Evolutionary conservation across 2,797 vertebrate genomes (phyloP), one percentile per base, ranked within the genome.

Genomic region (Micromesistius poutassou): DNA sequence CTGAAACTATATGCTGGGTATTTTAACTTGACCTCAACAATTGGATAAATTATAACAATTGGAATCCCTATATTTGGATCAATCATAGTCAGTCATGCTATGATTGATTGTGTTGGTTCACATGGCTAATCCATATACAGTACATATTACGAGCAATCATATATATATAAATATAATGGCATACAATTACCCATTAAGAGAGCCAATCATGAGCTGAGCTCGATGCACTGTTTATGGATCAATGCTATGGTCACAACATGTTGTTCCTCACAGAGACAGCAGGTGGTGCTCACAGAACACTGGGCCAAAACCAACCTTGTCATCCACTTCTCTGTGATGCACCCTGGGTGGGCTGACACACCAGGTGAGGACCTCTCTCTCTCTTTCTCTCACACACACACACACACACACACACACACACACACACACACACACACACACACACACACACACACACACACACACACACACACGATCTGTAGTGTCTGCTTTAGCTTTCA

Each of bases 211-310:
- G 33, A 55, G 2, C 14, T 22, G 33, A 76, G 13, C 9, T 50
- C 46, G 16, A 50, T 50, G 46, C 46, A 22, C 46, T 50, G 46
- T n/a, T 19, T 55, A 40, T 13, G 40, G 40, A 55, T 55, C 46
- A 19, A 55, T 6, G 19, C 19, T 19, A 22, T 7, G 55, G 62
- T 68, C n/a, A 68, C 72, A 31, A 19, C 12, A 40, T 89, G 84
- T 78, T 85, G 71, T 91, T 91, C 75, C 74, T 74, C 70, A 71
- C 79, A 94, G 92, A 93, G 94, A 83, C 93, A 95, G 90, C 93
- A 94, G 91, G 93, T 94, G 88, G 93, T 93, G 91, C 90, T 93
- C 84, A 94, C 91, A 66, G 85, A 92, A 66, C 82, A 92, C 72
- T 93, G 92, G 92, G 91, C 91, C 79, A 87, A 87, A 89, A 78